Evolutionary conservation across 2,113 vertebrate species (phyloP).

Genomic region (Hemibates koningsi): DNA sequence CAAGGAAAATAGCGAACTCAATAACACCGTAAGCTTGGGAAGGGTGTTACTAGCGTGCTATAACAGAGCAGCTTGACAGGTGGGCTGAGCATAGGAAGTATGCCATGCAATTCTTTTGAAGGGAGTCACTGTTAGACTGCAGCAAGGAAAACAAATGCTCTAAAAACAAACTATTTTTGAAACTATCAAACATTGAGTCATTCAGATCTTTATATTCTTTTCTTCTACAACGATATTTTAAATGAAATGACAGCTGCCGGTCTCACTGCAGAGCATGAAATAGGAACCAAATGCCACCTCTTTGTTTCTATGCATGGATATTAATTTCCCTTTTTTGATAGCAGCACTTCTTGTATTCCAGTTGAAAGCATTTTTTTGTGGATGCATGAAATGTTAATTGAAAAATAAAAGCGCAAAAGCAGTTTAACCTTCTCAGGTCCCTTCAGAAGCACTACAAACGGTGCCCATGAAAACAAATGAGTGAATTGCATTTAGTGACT

Average conservation of each 20-base stretch:
- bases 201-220: neutral
- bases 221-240: accelerated
- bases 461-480: neutral
- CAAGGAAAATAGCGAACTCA: neutral
- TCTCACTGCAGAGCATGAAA: neutral
- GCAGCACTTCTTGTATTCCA: neutral
- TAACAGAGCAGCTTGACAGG: neutral
- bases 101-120: neutral
- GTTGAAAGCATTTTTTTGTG: neutral
- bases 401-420: neutral
- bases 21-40: neutral
- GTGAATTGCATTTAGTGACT: neutral
- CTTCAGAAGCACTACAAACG: neutral
- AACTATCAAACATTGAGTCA: neutral
- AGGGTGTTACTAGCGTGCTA: neutral
- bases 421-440: neutral
- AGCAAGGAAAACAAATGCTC: neutral
- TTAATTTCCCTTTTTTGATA: neutral
- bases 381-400: neutral
- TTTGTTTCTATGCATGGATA: neutral
- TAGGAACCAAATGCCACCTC: neutral
- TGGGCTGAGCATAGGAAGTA: neutral
- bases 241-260: neutral
- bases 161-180: neutral
- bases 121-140: neutral